Percentiles rank a stretch among this genome's conserved stretches.
Conservation (phyloP, 2,888 invertebrate species). For the Acanthacorydalis orientalis region DNA sequence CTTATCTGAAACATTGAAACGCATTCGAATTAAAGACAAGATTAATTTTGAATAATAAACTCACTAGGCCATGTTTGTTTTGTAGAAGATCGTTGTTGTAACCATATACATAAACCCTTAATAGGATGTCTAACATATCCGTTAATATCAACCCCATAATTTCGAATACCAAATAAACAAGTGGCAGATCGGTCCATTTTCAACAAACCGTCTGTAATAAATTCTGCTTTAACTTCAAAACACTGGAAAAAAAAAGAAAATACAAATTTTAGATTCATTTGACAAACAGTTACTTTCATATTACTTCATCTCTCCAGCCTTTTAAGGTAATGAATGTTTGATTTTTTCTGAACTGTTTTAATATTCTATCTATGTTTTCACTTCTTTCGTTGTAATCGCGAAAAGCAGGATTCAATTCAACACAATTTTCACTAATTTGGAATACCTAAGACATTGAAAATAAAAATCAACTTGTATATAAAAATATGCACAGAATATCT, state of each 20-base stretch:
- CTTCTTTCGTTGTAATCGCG: constrained; percentile 72
- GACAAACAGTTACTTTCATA: constrained; percentile 4
- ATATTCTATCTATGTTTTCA: constrained; percentile 56
- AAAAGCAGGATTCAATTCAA: constrained; percentile 75
- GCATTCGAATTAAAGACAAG: not conserved
- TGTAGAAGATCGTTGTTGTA: constrained; percentile 76
- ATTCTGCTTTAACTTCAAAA: constrained; percentile 75
- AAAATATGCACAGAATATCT: not conserved
- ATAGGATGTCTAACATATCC: constrained; percentile 77
- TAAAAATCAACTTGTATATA: not conserved
- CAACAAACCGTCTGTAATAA: constrained; percentile 39
- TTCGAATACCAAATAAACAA: constrained; percentile 83
- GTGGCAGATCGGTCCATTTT: constrained; percentile 86
- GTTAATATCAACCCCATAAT: constrained; percentile 89
- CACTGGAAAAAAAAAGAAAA: constrained; percentile 36
- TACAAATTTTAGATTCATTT: not conserved
- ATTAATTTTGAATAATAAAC: constrained; percentile 7
- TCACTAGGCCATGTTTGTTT: constrained; percentile 89
- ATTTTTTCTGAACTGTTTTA: constrained; percentile 57
- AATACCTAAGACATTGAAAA: constrained; percentile 36
- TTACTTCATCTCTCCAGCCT: constrained; percentile 88
- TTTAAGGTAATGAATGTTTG: constrained; percentile 64
- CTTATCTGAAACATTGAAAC: constrained; percentile 34
- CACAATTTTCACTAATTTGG: constrained; percentile 50
- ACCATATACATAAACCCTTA: constrained; percentile 78